Conservation (phyloP, 2,797 vertebrate genomes). For the Erpetoichthys calabaricus region DNA sequence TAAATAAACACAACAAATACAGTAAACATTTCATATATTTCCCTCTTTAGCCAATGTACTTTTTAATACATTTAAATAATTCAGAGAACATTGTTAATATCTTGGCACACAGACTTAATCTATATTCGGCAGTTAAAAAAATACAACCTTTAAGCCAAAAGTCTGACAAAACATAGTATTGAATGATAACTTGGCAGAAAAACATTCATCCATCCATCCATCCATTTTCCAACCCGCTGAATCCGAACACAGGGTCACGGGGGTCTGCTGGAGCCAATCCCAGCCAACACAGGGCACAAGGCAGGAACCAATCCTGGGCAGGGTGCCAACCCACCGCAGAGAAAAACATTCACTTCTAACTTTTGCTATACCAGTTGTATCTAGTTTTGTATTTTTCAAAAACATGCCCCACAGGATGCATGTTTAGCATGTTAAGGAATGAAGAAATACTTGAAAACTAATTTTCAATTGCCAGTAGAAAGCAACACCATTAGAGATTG, state of each 20-base stretch:
- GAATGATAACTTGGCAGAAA: conserved; percentile 14
- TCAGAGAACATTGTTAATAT: conserved; percentile 18
- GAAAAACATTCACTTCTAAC: no score
- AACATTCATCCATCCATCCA: no score
- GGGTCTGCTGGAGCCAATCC: no score
- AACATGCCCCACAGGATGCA: no score
- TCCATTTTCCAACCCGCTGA: no score
- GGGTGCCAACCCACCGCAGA: no score
- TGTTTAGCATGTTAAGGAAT: conserved; percentile 19
- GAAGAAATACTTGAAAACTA: conserved; percentile 25
- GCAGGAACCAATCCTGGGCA: no score
- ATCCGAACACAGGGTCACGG: no score
- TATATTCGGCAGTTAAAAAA: conserved; percentile 25
- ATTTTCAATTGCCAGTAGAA: conserved; percentile 28
- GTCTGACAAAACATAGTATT: conserved; percentile 21
- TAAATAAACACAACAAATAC: conserved; percentile 2
- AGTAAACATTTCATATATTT: conserved; percentile 15
- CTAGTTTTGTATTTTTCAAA: no score
- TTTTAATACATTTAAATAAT: conserved; percentile 36
- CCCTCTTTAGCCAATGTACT: conserved; percentile 29
- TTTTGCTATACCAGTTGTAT: no score
- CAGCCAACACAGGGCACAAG: no score
- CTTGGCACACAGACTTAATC: conserved; percentile 51
- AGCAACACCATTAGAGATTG: conserved; percentile 23
- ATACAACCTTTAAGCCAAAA: not conserved